A percentile compares a stretch with the other conserved stretches of the same genome.
Conservation (phyloP, 2,797 vertebrate species). For the Lacerta agilis region DNA sequence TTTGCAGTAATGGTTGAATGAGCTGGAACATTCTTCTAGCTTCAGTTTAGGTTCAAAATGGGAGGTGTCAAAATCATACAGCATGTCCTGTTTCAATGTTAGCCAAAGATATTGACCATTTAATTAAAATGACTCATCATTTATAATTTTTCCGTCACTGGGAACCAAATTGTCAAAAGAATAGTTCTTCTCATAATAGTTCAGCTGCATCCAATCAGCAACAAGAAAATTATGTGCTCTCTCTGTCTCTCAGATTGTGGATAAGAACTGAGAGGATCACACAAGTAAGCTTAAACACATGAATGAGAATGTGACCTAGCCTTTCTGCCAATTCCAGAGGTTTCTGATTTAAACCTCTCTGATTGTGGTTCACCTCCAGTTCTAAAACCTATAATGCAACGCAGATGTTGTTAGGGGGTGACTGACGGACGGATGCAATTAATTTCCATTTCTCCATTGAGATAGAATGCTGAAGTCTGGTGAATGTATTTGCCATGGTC, state of each 20-base stretch:
- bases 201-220: background rate
- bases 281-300: slow-evolving; percentile 2
- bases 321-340: slow-evolving; percentile 20
- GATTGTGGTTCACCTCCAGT: slow-evolving; percentile 40
- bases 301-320: slow-evolving; percentile 19
- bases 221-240: background rate
- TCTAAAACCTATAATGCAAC: slow-evolving; percentile 33
- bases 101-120: background rate
- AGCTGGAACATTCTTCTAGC: background rate
- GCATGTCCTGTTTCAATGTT: slow-evolving; percentile 1
- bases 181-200: background rate
- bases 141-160: background rate
- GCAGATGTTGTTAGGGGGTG: slow-evolving; percentile 27
- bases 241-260: background rate
- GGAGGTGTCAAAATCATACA: background rate
- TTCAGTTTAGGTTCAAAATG: background rate
- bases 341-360: slow-evolving; percentile 38
- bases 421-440: slow-evolving; percentile 40
- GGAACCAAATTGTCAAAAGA: background rate
- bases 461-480: slow-evolving; percentile 36
- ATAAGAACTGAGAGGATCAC: background rate
- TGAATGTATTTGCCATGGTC: slow-evolving; percentile 29
- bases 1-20: background rate
- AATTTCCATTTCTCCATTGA: slow-evolving; percentile 41
- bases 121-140: slow-evolving; percentile 15